These are phyloP conservation scores for Aphelenchoides bicaudatus DNA, from an alignment of 2,888 invertebrate genomes.

Conservation along the genomic window DNA sequence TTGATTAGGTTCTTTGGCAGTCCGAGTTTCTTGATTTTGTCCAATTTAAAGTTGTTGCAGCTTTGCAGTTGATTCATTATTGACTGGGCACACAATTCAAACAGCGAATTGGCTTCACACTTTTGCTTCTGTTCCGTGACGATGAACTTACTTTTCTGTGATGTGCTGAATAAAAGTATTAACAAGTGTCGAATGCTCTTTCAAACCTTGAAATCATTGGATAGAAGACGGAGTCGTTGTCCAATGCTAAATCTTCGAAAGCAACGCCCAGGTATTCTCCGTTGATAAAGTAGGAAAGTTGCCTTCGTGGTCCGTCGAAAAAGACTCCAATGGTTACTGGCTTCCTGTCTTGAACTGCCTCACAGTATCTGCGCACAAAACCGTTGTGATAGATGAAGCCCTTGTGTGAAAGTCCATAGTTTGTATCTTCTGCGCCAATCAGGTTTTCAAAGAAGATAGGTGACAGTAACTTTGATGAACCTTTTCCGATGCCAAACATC, in stretches of 20 bases:
- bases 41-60: background rate
- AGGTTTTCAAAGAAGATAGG: slow-evolving; percentile 18
- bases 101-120: background rate
- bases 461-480: slow-evolving; percentile 18
- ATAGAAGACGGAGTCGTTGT: slow-evolving; percentile 17
- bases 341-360: slow-evolving; percentile 10
- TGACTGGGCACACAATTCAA: background rate
- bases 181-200: background rate
- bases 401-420: slow-evolving; percentile 33
- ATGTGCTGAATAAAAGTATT: background rate
- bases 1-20: too few relatives aligned
- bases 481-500: slow-evolving; percentile 43
- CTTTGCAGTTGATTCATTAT: too few relatives aligned
- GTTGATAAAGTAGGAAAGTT: slow-evolving; percentile 31
- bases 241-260: slow-evolving; percentile 27
- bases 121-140: slow-evolving; percentile 8
- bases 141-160: slow-evolving; percentile 20
- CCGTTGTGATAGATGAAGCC: slow-evolving; percentile 21
- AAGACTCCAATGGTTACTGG: slow-evolving; percentile 27
- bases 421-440: slow-evolving; percentile 13
- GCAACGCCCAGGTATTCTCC: slow-evolving; percentile 25
- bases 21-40: too few relatives aligned
- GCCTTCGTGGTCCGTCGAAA: slow-evolving; percentile 30
- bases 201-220: slow-evolving; percentile 40
- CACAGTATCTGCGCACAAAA: slow-evolving; percentile 16